Conservation (phyloP, 2,888 invertebrate genomes). For the Synanthedon myopaeformis region DNA sequence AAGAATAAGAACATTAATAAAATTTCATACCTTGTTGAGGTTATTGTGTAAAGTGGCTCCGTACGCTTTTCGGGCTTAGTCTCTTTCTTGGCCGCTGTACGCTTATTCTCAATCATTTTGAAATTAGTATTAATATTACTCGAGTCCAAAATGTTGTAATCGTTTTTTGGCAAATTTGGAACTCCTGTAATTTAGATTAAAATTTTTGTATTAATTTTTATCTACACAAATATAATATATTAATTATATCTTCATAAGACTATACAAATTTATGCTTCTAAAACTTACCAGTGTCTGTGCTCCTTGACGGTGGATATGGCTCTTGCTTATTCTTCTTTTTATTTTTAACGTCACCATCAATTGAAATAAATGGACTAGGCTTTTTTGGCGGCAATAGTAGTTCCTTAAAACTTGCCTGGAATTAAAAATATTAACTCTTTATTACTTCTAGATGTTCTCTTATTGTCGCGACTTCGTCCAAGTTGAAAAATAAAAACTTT, state of each 20-base stretch:
- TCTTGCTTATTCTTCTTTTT: constrained; percentile 26
- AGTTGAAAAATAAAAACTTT: too few relatives aligned
- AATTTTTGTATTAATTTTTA: too few relatives aligned
- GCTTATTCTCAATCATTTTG: constrained; percentile 51
- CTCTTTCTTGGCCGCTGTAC: constrained; percentile 37
- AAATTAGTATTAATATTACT: constrained; percentile 22
- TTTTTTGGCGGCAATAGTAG: constrained; percentile 33
- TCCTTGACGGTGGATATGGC: constrained; percentile 24
- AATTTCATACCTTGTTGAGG: constrained; percentile 38
- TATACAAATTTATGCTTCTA: constrained; percentile 12
- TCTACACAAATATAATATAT: too few relatives aligned
- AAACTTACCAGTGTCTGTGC: constrained; percentile 26
- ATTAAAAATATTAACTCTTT: constrained; percentile 6
- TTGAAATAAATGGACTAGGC: constrained; percentile 25
- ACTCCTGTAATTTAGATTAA: too few relatives aligned
- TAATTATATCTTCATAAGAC: too few relatives aligned
- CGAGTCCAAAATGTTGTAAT: constrained; percentile 23
- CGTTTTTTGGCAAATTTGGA: too few relatives aligned
- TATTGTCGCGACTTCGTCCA: neutral
- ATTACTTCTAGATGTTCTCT: neutral
- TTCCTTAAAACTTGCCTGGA: constrained; percentile 42
- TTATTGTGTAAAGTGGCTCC: constrained; percentile 47
- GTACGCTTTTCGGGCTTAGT: constrained; percentile 32
- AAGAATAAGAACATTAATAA: neutral
- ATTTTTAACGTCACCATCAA: constrained; percentile 28